Evolutionary conservation across 2,888 invertebrate species (phyloP), one percentile per base, ranked within the genome.

Genomic region (Furcula furcula): DNA sequence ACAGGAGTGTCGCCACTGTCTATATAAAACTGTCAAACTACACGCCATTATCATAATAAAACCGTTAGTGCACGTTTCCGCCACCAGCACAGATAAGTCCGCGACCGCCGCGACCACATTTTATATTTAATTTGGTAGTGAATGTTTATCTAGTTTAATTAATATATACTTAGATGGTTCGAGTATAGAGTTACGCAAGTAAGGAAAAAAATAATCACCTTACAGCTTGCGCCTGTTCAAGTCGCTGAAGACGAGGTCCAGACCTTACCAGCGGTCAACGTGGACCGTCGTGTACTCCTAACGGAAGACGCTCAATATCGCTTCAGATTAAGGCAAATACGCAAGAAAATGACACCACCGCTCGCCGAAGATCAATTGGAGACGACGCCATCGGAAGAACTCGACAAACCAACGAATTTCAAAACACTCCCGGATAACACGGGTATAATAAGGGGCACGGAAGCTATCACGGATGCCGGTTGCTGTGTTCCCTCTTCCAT

Each of bases 401-500:
- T 93, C 4, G 52, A 63, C 0, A 83, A 91, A 27, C 90, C 88
- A 0, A 88, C 77, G 36, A 93, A 93, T 56, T 93, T 92, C 48
- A 76, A 82, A 29, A 65, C 76, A 10, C 64, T 93, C 22, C 92
- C 92, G 0, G 93, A 93, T 49, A 88, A 87, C 3, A 89, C 89
- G 0, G 88, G 92, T 63, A 90, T 93, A 9, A 76, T 93, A 0
- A 74, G 90, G 39, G 92, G 91, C 0, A 62, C 71, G 0, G 60
- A 65, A 1, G 79, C 86, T n/a, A 66, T 92, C 11, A 55, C 69
- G 0, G 74, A 73, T 0, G 10, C 39, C 2, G 20, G 28, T 0
- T 18, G 16, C 11, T 16, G 10, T 11, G 21, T n/a, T 1, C 2
- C 25, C 0, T 53, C 73, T 2, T 59, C 65, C 0, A 42, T 63